Percentiles rank a stretch among this genome's conserved stretches.
phyloP scores from a whole-genome alignment of 2,113 vertebrate genomes.

The Pelmatolapia mariae region DNA sequence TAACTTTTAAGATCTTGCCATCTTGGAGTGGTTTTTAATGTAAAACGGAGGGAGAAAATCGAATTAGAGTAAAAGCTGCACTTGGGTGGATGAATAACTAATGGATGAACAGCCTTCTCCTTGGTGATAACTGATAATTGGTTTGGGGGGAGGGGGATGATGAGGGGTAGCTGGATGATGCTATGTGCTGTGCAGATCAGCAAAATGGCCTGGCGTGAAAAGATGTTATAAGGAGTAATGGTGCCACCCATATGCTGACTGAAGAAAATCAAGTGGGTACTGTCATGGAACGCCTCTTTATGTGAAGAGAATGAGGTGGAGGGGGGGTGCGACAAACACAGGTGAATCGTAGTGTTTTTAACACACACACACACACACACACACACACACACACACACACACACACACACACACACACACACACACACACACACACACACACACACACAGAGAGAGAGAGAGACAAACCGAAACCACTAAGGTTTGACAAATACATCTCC shows the following conservation, averaged over 20 bases:
- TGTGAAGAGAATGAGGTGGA: background rate
- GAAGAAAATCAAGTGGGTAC: constrained; percentile 21
- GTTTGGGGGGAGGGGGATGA: background rate
- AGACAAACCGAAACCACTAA: background rate
- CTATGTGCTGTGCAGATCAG: constrained; percentile 40
- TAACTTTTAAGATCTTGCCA: constrained; percentile 43
- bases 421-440: background rate
- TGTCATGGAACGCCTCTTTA: constrained; percentile 21
- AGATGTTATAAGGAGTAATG: constrained; percentile 52
- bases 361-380: background rate
- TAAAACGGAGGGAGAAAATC: constrained; percentile 41
- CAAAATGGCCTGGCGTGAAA: constrained; percentile 35
- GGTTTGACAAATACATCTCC: background rate
- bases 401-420: background rate
- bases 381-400: background rate
- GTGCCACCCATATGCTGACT: constrained; percentile 57
- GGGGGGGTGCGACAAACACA: background rate
- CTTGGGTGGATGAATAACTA: constrained; percentile 52
- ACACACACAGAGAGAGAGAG: too few species aligned
- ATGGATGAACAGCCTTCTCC: constrained; percentile 35
- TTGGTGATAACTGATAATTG: constrained; percentile 59
- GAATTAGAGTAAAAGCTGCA: constrained; percentile 44
- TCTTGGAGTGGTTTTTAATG: constrained; percentile 38
- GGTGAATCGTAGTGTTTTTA: background rate
- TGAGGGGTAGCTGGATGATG: background rate